Conservation (phyloP, 92 coral and sea anemone species). For the Umimayanthus chanpuru region DNA sequence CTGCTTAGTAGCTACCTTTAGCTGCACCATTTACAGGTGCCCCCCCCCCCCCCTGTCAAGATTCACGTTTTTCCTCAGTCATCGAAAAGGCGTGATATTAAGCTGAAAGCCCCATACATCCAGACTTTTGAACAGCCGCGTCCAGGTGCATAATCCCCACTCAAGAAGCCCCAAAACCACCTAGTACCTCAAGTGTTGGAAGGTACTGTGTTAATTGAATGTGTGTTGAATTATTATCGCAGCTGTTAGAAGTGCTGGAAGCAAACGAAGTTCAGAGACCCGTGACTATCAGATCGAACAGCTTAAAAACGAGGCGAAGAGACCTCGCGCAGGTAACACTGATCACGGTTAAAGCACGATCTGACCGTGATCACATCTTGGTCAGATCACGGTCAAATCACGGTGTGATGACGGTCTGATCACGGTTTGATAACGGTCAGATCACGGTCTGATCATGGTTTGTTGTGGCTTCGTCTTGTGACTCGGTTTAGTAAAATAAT, state of each 20-base stretch:
- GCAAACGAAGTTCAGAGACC: slow-evolving; percentile 98
- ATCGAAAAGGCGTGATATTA: no score
- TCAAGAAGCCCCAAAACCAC: background rate
- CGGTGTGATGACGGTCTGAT: no score
- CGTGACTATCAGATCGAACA: slow-evolving; percentile 90
- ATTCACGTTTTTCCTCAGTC: no score
- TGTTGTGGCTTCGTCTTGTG: background rate
- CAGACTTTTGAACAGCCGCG: background rate
- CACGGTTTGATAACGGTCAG: no score
- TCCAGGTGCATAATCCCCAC: background rate
- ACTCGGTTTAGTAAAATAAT: background rate
- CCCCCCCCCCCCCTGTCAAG: no score
- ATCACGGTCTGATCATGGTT: no score
- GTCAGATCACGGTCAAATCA: no score
- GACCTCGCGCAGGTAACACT: slow-evolving; percentile 89
- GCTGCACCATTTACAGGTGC: no score
- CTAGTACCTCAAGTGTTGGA: no score
- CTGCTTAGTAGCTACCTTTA: no score
- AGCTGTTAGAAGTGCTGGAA: slow-evolving; percentile 92
- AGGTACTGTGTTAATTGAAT: background rate
- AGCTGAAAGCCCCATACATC: no score
- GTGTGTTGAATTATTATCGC: background rate
- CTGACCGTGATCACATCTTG: no score
- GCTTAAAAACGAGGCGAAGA: slow-evolving; percentile 88
- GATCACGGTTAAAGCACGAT: background rate